Base-by-base conservation (phyloP, 2,888 invertebrate genomes). In the Isoperla grammatica region DNA sequence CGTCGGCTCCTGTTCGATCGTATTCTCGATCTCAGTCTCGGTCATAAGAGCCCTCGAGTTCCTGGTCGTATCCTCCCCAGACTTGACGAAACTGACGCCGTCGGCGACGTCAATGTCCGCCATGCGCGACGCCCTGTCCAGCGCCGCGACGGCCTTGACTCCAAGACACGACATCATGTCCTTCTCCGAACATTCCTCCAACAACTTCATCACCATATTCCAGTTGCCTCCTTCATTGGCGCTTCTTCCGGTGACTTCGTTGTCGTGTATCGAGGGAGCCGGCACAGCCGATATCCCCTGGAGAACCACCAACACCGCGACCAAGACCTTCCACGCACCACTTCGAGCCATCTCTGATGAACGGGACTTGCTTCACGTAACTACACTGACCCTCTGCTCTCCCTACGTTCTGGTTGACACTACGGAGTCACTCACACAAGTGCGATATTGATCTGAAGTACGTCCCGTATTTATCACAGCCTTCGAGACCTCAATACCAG, bases 21-120 rank as follows among this genome's bases (percentile, higher is more conserved):
- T 74, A 57, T 77, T 74, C 67, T 79, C 72, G 45, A 83, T 70
- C 67, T 82, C 81, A 19, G 71, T 67, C 59, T 77, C 77, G 39
- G 72, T 71, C 65, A 75, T 61, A 2, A 69, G 63, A 20, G 69
- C 68, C 5, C 69, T 63, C 5, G 67, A 67, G 42, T 64, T 65
- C 12, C 70, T 55, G n/a, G 63, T 39, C 23, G 65, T 64, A 1
- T 66, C 68, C 9, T 59, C 65, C 19, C 62, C 62, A 20, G 65
- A 64, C 77, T 78, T 78, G 64, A 80, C 75, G 65, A 85, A 78
- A 61, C 77, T 75, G 59, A 85, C 72, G 61, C 85, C 85, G 48
- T 81, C 79, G 64, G 80, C 60, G 56, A 85, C 67, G 61, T 81
- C 76, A 61, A 86, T 75, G 67, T 79, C 77, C 66, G 75, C 76